A percentile compares a stretch with the other conserved stretches of the same genome.
Evolutionary conservation across 2,113 vertebrate genomes (phyloP).

Genomic region (Dendropsophus ebraccatus): DNA sequence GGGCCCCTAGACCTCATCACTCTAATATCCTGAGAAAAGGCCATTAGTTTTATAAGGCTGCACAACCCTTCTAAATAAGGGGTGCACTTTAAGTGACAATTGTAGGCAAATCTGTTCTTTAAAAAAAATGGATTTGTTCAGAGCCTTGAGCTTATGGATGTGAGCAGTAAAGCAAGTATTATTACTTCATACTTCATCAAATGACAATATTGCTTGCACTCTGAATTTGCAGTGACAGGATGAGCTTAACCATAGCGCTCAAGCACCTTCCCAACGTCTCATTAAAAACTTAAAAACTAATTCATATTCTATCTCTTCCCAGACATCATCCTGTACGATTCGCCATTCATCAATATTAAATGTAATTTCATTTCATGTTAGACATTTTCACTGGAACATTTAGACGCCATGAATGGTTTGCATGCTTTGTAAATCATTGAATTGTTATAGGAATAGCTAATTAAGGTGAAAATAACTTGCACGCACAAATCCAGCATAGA

Average conservation of each 20-base stretch:
- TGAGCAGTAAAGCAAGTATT: neutral
- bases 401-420: constrained; percentile 10
- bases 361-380: constrained; percentile 45
- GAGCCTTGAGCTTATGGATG: neutral
- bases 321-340: constrained; percentile 17
- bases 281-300: constrained; percentile 45
- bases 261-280: constrained; percentile 40
- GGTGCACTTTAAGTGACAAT: neutral
- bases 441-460: constrained; percentile 45
- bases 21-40: too few species aligned
- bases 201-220: neutral
- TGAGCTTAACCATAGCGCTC: constrained; percentile 23
- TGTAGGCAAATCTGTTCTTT: constrained; percentile 4
- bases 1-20: too few species aligned
- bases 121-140: neutral
- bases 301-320: constrained; percentile 2
- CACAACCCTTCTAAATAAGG: too few species aligned
- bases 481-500: constrained; percentile 6
- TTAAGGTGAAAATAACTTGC: constrained; percentile 32
- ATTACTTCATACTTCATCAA: constrained; percentile 40
- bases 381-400: constrained; percentile 44
- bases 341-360: constrained; percentile 47
- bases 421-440: constrained; percentile 41
- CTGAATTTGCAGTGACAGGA: constrained; percentile 6
- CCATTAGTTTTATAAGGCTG: too few species aligned